Percentiles rank a stretch among this genome's conserved stretches.
Evolutionary conservation across 2,888 invertebrate genomes (phyloP).

Genomic region (Monoplex corrugatus): DNA sequence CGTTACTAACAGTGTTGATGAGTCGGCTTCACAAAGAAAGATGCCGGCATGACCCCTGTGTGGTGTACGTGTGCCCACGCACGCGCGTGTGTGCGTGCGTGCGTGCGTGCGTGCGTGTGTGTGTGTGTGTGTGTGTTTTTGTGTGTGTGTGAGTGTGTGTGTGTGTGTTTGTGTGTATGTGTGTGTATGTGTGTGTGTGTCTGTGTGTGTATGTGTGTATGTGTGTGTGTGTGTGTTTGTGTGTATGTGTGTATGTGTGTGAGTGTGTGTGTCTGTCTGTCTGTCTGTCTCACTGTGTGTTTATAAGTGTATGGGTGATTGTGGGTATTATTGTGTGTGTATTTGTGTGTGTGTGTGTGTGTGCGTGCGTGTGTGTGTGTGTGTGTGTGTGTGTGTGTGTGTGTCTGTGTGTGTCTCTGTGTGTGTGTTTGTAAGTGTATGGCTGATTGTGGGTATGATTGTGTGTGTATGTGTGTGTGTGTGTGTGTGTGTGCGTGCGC

Average conservation of each 20-base stretch:
- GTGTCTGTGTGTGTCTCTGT: constrained; percentile 18
- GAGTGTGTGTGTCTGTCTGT: constrained; percentile 23
- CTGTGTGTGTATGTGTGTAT: neutral
- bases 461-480: constrained; percentile 41
- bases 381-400: neutral
- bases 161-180: neutral
- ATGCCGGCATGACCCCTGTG: too few relatives aligned
- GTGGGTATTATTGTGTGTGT: neutral
- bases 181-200: constrained; percentile 27
- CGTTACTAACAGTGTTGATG: too few relatives aligned
- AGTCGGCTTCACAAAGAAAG: too few relatives aligned
- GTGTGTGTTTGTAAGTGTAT: constrained; percentile 12
- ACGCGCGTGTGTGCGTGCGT: neutral
- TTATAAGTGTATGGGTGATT: neutral
- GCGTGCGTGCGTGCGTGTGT: neutral
- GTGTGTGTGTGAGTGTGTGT: neutral
- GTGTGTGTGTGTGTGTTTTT: neutral
- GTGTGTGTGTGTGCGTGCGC: constrained; percentile 17
- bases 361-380: constrained; percentile 1
- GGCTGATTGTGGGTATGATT: constrained; percentile 12
- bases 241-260: constrained; percentile 27
- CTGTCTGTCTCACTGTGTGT: constrained; percentile 21
- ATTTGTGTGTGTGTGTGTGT: neutral
- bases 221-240: neutral
- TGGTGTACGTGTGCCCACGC: too few relatives aligned